Conservation (phyloP, 2,797 vertebrate species). For the Brachyrhaphis roseni region DNA sequence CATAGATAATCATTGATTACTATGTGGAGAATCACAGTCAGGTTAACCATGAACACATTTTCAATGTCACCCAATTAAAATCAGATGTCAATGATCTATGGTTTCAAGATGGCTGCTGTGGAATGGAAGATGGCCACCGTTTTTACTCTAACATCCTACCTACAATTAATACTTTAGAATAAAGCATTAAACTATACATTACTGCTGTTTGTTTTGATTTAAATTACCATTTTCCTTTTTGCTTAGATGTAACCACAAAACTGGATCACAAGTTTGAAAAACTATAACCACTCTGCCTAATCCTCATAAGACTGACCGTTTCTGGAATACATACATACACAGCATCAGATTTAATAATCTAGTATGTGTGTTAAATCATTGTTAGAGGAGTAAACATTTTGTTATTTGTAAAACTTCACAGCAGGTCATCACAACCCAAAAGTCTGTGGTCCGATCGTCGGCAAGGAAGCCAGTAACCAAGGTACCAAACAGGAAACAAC, state of each 20-base stretch:
- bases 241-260: neutral
- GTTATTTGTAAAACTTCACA: slow-evolving; percentile 4
- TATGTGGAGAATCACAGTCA: neutral
- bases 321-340: neutral
- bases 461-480: slow-evolving; percentile 22
- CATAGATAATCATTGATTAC: neutral
- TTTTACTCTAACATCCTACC: neutral
- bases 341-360: neutral
- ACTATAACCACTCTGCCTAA: neutral
- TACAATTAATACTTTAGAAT: neutral
- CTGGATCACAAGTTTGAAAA: neutral
- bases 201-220: neutral
- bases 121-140: neutral
- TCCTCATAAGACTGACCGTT: neutral
- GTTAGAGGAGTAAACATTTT: neutral
- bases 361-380: neutral
- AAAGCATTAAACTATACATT: neutral
- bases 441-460: neutral
- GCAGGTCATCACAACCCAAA: slow-evolving; percentile 15
- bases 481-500: slow-evolving; percentile 14
- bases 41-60: neutral
- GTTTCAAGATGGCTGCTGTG: neutral
- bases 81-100: neutral
- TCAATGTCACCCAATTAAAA: neutral
- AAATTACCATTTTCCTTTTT: neutral